These are phyloP conservation scores for Cotesia typhae DNA, from an alignment of 1,140 invertebrate species.

Conservation along the genomic window DNA sequence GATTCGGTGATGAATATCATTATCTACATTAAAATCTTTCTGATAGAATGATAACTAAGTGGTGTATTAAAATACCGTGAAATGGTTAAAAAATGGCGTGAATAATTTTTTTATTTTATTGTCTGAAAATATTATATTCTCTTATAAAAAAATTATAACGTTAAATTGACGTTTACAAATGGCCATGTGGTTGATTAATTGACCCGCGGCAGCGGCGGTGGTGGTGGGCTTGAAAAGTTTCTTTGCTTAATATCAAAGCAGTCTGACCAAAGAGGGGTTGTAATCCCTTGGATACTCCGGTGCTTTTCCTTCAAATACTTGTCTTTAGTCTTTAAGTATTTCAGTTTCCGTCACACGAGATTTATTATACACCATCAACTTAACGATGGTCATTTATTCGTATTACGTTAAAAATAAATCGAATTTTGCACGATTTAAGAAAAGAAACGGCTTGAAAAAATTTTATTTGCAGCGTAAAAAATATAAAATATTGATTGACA, in stretches of 20 bases:
- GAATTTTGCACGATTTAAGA: too few species aligned
- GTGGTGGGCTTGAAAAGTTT: background rate
- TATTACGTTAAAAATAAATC: background rate
- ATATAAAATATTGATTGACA: too few species aligned
- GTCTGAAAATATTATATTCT: too few species aligned
- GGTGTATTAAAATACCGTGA: background rate
- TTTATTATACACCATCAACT: background rate
- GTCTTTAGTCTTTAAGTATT: background rate
- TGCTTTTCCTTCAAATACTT: background rate
- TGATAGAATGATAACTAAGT: conserved; percentile 5
- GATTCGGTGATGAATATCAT: conserved; percentile 23
- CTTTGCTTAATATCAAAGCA: background rate
- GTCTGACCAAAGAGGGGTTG: conserved; percentile 8
- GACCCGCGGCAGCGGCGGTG: background rate
- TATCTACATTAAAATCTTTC: conserved; percentile 8
- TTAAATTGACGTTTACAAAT: conserved; percentile 8
- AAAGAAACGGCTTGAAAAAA: too few species aligned
- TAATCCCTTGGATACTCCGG: conserved; percentile 3
- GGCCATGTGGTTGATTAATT: background rate
- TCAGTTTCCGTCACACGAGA: background rate
- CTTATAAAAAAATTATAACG: too few species aligned
- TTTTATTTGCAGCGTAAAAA: too few species aligned
- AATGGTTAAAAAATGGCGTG: background rate
- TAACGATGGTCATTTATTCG: background rate
- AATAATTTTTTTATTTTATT: too few species aligned